phyloP scores from a whole-genome alignment of 1,140 invertebrate species.

The Drosophila ercepeae region DNA sequence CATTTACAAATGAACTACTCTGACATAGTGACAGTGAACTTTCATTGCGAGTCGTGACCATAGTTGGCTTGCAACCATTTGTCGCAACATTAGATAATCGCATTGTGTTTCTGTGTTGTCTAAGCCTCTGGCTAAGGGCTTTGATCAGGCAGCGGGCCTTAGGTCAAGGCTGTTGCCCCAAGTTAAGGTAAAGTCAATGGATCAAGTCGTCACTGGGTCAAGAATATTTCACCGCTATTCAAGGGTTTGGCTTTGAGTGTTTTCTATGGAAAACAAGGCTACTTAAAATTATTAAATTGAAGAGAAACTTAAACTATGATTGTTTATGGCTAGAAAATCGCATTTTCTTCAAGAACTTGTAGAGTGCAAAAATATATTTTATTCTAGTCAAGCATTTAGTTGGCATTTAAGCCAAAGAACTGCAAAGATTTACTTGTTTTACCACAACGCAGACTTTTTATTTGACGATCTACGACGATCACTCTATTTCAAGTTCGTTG shows the following conservation, averaged over 20 bases:
- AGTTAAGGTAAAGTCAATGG: background rate
- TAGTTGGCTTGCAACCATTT: slow-evolving; percentile 33
- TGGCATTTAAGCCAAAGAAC: too few relatives aligned
- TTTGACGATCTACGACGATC: too few relatives aligned
- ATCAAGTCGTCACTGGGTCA: slow-evolving; percentile 2
- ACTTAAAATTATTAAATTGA: too few relatives aligned
- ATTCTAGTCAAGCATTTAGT: too few relatives aligned
- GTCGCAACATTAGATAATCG: slow-evolving; percentile 61
- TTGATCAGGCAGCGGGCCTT: background rate
- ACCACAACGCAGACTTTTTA: too few relatives aligned
- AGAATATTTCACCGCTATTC: slow-evolving; percentile 11
- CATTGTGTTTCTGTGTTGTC: background rate
- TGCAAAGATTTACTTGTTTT: too few relatives aligned
- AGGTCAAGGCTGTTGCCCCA: slow-evolving; percentile 58
- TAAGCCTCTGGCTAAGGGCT: slow-evolving; percentile 25
- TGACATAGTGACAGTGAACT: slow-evolving; percentile 73
- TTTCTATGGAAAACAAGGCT: background rate
- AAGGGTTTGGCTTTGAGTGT: background rate
- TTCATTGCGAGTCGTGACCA: slow-evolving; percentile 21
- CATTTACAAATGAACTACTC: slow-evolving; percentile 33
- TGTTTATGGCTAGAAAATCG: too few relatives aligned
- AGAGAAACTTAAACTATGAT: too few relatives aligned
- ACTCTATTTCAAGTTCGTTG: too few relatives aligned
- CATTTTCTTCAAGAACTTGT: background rate
- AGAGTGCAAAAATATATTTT: too few relatives aligned